Conservation (phyloP, 2,113 vertebrate genomes). For the Perca flavescens region DNA sequence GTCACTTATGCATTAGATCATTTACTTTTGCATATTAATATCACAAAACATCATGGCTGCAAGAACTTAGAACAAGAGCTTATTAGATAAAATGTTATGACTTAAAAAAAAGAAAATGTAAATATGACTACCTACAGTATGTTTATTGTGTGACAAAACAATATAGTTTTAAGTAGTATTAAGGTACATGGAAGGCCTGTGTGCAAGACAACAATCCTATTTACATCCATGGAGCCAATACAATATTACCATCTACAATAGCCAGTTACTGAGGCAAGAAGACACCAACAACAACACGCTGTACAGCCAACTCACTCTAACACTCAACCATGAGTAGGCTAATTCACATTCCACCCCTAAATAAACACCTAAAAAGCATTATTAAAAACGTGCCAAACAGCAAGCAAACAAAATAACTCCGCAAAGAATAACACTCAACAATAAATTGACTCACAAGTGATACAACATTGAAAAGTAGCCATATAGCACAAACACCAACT, state of each 20-base stretch:
- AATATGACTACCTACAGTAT: not conserved
- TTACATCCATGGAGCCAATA: not conserved
- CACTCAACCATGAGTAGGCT: not conserved
- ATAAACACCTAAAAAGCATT: not conserved
- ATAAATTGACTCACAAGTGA: too few species aligned
- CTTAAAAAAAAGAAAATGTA: not conserved
- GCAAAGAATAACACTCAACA: too few species aligned
- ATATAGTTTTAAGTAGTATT: too few species aligned
- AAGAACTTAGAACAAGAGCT: not conserved
- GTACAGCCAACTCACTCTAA: not conserved
- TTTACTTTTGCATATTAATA: not conserved
- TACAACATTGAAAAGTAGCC: too few species aligned
- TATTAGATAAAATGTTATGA: not conserved
- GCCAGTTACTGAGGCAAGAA: not conserved
- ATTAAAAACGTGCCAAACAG: not conserved
- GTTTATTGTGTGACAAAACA: not conserved
- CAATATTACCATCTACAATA: not conserved
- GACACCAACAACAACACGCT: not conserved
- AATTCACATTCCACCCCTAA: fast-evolving
- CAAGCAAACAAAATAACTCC: too few species aligned
- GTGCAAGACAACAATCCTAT: not conserved
- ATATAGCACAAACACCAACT: not conserved
- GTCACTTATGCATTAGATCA: not conserved
- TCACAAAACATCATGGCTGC: not conserved
- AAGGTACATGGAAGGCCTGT: not conserved